Percentiles rank a stretch among this genome's conserved stretches.
Evolutionary conservation across 2,888 invertebrate genomes (phyloP).

Genomic region (Dasysyrphus albostriatus): DNA sequence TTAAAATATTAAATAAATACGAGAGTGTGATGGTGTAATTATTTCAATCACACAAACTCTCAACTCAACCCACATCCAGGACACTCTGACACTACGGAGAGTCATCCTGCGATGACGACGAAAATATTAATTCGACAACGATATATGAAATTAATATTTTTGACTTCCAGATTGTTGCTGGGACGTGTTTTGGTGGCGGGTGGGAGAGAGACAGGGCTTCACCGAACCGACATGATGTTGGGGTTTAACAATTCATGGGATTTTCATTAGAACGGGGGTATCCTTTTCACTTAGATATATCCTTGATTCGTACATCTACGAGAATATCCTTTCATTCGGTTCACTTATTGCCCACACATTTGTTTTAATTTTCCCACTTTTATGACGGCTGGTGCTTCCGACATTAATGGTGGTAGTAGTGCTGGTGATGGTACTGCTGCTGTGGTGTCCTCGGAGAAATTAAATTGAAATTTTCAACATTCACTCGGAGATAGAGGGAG

Average conservation of each 20-base stretch:
- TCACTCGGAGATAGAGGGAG: not conserved
- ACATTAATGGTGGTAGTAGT: slow-evolving; percentile 31
- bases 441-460: slow-evolving; percentile 62
- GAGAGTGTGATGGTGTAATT: slow-evolving; percentile 54
- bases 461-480: slow-evolving; percentile 59
- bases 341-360: slow-evolving; percentile 52
- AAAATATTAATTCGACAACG: slow-evolving; percentile 51
- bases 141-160: slow-evolving; percentile 65
- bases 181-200: not conserved
- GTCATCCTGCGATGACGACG: slow-evolving; percentile 6
- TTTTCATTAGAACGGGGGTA: slow-evolving; percentile 42
- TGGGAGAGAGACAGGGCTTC: not conserved
- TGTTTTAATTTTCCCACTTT: slow-evolving; percentile 69
- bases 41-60: slow-evolving; percentile 50
- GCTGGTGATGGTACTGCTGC: not conserved
- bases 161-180: slow-evolving; percentile 8
- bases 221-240: slow-evolving; percentile 6
- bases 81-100: not conserved
- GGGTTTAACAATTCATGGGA: slow-evolving; percentile 63
- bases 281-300: slow-evolving; percentile 21
- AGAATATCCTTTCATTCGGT: slow-evolving; percentile 35
- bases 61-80: not conserved
- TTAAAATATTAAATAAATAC: slow-evolving; percentile 49
- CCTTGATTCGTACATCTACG: slow-evolving; percentile 10
- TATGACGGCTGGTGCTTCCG: slow-evolving; percentile 61